These are phyloP conservation scores for Hedya salicella DNA, from an alignment of 2,888 invertebrate species.

Conservation along the genomic window DNA sequence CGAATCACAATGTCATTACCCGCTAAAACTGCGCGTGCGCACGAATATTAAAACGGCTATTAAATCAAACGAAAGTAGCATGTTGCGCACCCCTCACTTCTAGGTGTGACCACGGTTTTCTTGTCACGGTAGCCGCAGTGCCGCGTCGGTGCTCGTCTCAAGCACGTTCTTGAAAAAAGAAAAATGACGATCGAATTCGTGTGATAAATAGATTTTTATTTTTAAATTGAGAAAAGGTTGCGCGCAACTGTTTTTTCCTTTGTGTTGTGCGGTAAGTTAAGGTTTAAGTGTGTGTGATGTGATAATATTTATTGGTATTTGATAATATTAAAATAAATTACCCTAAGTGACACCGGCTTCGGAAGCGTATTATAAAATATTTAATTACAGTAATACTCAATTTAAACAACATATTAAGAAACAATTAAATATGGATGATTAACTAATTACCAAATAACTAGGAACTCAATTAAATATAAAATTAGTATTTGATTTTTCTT, in stretches of 20 bases:
- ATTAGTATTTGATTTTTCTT: too few relatives aligned
- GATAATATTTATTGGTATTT: not conserved
- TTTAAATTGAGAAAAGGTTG: constrained; percentile 27
- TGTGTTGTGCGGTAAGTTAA: constrained; percentile 23
- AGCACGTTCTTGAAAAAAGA: constrained; percentile 59
- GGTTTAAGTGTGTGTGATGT: constrained; percentile 27
- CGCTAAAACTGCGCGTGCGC: constrained; percentile 35
- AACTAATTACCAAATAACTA: too few relatives aligned
- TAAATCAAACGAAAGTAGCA: constrained; percentile 61
- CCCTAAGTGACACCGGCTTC: not conserved
- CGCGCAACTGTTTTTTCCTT: constrained; percentile 23
- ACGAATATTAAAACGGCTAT: constrained; percentile 34
- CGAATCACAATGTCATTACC: constrained; percentile 34
- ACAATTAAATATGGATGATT: too few relatives aligned
- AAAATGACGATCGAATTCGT: constrained; percentile 38
- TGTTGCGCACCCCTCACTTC: constrained; percentile 63
- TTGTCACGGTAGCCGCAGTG: constrained; percentile 65
- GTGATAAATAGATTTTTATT: constrained; percentile 12
- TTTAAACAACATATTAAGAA: too few relatives aligned
- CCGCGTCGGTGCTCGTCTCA: constrained; percentile 64
- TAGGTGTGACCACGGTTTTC: constrained; percentile 50
- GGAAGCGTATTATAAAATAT: not conserved
- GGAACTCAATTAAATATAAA: too few relatives aligned
- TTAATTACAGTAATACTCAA: too few relatives aligned
- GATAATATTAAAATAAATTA: not conserved